Base-by-base conservation (phyloP, 1,140 invertebrate species). In the Rhyacophila brunnea region DNA sequence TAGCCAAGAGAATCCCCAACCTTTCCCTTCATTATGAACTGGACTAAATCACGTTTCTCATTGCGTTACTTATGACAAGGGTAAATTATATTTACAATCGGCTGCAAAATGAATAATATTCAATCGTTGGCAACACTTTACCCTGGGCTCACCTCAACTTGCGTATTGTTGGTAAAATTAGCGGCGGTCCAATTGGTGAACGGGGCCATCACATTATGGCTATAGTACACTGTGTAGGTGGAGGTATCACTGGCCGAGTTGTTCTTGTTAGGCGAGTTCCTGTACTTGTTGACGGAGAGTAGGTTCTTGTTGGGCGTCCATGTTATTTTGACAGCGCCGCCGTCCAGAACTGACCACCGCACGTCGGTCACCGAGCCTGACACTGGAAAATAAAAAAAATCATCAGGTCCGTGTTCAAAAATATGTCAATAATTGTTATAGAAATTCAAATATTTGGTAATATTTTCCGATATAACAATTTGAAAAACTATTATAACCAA, bases 141-240 rank as follows among this genome's bases (percentile, higher is more conserved):
- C 55, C 55, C 17, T 6, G 4, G 44, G 51, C 65, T 70, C 14
- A 74, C 73, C 66, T 72, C 23, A 1, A 66, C 70, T 43, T 67
- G 64, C 40, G 68, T 74, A 2, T 46, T 60, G 5, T 56, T 38
- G 15, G 68, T 65, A 15, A 65, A 68, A n/a, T 70, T 62, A 5
- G 69, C 48, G 0, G 67, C 54, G 6, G 66, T 59, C 75, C 75
- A 78, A 46, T 68, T 53, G 10, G 69, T 64, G 6, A 74, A 47
- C 0, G 72, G 73, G 45, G 69, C 51, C 5, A 60, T 60, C 6
- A 68, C 60, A 32, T 72, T 59, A 2, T 67, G 43, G 60, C 65
- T 73, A 67, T 75, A 67, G 45, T 62, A 64, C 28, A 76, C 72
- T 1, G 69, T 70, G 67, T 74, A 75, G 9, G 40, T 45, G 14